phyloP scores from a whole-genome alignment of 2,888 invertebrate genomes.

The Xanthostigma xanthostigma region DNA sequence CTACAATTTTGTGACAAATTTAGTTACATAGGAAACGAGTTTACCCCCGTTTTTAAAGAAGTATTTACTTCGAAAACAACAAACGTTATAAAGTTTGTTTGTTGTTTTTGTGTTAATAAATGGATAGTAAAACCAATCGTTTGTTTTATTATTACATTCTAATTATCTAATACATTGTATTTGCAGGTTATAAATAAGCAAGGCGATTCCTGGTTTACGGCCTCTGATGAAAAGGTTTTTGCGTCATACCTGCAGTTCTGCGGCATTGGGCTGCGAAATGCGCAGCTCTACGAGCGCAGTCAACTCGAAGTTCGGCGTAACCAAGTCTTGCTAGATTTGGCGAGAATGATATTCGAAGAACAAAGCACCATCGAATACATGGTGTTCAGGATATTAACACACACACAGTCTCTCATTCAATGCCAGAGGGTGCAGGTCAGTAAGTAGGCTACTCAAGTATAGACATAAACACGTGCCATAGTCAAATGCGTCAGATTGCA shows the following conservation, averaged over 20 bases:
- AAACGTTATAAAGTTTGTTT: too few species aligned
- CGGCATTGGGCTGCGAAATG: slow-evolving; percentile 87
- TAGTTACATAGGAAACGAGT: too few species aligned
- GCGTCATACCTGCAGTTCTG: slow-evolving; percentile 89
- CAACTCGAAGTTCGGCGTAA: slow-evolving; percentile 90
- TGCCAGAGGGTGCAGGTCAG: slow-evolving; percentile 86
- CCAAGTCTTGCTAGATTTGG: slow-evolving; percentile 83
- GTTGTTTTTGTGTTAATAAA: too few species aligned
- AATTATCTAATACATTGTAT: slow-evolving; percentile 8
- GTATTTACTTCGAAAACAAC: too few species aligned
- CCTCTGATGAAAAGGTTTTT: slow-evolving; percentile 81
- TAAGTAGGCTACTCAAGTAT: slow-evolving; percentile 1
- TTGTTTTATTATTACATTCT: too few species aligned
- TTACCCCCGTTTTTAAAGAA: too few species aligned
- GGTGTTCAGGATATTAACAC: slow-evolving; percentile 83
- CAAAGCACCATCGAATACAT: slow-evolving; percentile 93
- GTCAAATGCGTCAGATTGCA: neutral
- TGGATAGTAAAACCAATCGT: too few species aligned
- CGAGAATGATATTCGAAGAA: slow-evolving; percentile 94
- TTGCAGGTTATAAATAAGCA: slow-evolving; percentile 77
- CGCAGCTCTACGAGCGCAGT: slow-evolving; percentile 90
- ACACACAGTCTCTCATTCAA: slow-evolving; percentile 85
- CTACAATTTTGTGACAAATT: too few species aligned
- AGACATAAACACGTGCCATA: neutral
- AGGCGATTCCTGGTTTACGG: slow-evolving; percentile 68